phyloP scores from a whole-genome alignment of 2,113 vertebrate genomes.

The Dasypus novemcinctus region DNA sequence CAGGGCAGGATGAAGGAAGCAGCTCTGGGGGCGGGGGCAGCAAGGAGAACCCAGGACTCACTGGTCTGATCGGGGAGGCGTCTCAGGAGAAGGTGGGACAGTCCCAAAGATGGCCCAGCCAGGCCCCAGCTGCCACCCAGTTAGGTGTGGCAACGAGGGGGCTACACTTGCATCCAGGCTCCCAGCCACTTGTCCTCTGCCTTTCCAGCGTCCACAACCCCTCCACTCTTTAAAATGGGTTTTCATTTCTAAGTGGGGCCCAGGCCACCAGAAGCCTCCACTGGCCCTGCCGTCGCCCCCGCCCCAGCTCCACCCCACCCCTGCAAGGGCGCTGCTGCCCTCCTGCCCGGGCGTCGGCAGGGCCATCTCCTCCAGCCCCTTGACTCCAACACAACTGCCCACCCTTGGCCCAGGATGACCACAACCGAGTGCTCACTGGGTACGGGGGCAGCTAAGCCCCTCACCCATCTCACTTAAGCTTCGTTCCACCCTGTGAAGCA shows the following conservation, averaged over 20 bases:
- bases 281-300: not conserved
- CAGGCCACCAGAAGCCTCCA: not conserved
- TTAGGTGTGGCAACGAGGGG: not conserved
- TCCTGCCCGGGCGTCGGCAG: too few relatives aligned
- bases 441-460: not conserved
- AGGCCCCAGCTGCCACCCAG: not conserved
- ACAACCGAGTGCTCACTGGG: accelerated
- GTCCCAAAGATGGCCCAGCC: not conserved
- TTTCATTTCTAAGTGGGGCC: not conserved
- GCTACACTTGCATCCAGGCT: not conserved
- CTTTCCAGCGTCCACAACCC: not conserved
- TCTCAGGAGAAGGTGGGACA: not conserved
- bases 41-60: not conserved
- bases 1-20: not conserved
- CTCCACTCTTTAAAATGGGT: not conserved
- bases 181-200: not conserved
- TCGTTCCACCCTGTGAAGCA: not conserved
- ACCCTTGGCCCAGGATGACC: not conserved
- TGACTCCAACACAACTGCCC: not conserved
- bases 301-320: not conserved
- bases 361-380: too few relatives aligned
- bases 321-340: too few relatives aligned
- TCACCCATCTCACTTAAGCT: not conserved
- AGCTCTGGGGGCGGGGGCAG: accelerated
- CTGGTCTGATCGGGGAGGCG: not conserved